Evolutionary conservation across 2,888 invertebrate species (phyloP).

Genomic region (Caradrina clavipalpis): DNA sequence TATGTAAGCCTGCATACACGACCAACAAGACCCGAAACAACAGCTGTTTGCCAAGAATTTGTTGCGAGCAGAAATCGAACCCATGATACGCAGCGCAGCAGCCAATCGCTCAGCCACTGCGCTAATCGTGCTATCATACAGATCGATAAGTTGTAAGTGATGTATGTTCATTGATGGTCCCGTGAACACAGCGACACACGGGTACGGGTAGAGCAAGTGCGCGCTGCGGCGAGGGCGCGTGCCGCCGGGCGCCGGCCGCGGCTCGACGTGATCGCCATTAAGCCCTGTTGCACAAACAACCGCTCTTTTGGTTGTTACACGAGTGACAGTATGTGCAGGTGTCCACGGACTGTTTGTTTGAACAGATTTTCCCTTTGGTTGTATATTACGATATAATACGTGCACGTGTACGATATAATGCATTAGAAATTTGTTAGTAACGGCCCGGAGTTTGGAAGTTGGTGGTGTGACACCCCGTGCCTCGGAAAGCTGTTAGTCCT

Average conservation of each 20-base stretch:
- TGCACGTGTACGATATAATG: too few relatives aligned
- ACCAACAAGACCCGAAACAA: too few relatives aligned
- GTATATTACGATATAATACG: background rate
- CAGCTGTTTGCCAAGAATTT: too few relatives aligned
- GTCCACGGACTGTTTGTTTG: slow-evolving; percentile 17
- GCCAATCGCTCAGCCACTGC: too few relatives aligned
- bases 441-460: too few relatives aligned
- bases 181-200: background rate
- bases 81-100: too few relatives aligned
- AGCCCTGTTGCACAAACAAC: slow-evolving; percentile 21
- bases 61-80: too few relatives aligned
- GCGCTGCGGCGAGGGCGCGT: slow-evolving; percentile 36
- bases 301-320: slow-evolving; percentile 24
- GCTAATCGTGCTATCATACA: too few relatives aligned
- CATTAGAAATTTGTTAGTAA: too few relatives aligned
- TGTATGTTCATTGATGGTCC: background rate
- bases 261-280: slow-evolving; percentile 27
- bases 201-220: background rate
- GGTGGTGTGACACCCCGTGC: too few relatives aligned
- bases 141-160: background rate
- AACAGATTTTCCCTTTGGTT: background rate
- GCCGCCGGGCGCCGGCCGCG: slow-evolving; percentile 12
- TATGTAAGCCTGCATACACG: too few relatives aligned
- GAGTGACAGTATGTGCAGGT: slow-evolving; percentile 9
- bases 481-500: too few relatives aligned